Evolutionary conservation across 1,140 invertebrate genomes (phyloP).

Genomic region (Dinoponera quadriceps): DNA sequence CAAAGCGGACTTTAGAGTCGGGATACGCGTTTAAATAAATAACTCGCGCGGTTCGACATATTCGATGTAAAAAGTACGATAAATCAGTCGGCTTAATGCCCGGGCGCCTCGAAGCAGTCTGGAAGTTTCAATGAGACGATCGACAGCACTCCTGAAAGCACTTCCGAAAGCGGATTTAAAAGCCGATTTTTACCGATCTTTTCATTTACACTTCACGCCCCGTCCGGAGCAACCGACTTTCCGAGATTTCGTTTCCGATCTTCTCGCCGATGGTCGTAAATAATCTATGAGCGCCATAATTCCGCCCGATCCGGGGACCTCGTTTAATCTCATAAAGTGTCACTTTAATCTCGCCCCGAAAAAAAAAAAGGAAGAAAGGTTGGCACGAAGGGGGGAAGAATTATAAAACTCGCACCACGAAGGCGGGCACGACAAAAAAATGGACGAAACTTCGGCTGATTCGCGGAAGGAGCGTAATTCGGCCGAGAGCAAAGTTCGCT

Average conservation of each 20-base stretch:
- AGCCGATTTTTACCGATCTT: constrained; percentile 58
- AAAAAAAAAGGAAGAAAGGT: not conserved
- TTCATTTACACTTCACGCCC: constrained; percentile 28
- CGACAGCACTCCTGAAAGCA: constrained; percentile 42
- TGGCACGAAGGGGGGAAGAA: not conserved
- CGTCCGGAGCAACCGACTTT: constrained; percentile 32
- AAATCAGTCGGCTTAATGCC: constrained; percentile 43
- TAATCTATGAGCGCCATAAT: constrained; percentile 56
- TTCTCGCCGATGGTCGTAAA: constrained; percentile 35
- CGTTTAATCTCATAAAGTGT: constrained; percentile 51
- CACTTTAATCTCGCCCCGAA: constrained; percentile 18
- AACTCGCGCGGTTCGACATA: constrained; percentile 33
- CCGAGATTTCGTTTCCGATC: constrained; percentile 43
- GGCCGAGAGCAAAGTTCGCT: constrained; percentile 50
- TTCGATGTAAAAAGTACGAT: constrained; percentile 46
- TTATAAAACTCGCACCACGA: constrained; percentile 39
- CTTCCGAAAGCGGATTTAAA: constrained; percentile 55
- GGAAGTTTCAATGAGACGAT: constrained; percentile 57
- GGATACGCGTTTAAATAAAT: constrained; percentile 51
- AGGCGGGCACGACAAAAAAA: constrained; percentile 18
- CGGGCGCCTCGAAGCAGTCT: constrained; percentile 1
- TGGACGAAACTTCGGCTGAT: constrained; percentile 34
- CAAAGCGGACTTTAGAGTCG: constrained; percentile 24
- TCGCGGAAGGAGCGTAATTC: constrained; percentile 44
- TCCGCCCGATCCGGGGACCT: constrained; percentile 1